Conservation (phyloP, 2,113 vertebrate genomes). For the Butorides virescens region DNA sequence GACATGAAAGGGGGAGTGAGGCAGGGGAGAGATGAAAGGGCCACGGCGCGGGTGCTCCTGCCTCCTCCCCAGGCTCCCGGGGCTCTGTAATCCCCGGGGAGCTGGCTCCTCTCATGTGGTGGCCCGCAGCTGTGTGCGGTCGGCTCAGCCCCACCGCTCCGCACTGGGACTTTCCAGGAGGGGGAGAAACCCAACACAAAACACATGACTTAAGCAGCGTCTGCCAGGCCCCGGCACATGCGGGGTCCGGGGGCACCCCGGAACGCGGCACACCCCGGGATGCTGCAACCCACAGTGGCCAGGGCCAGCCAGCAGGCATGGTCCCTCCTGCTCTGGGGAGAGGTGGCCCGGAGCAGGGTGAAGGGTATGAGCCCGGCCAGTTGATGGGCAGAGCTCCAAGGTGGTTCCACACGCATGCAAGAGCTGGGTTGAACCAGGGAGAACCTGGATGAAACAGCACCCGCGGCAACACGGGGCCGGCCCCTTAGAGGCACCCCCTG, state of each 20-base stretch:
- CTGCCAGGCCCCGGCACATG: background rate
- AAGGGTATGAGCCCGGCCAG: fast-evolving
- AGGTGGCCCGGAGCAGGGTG: background rate
- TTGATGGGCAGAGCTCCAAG: background rate
- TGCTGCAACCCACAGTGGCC: background rate
- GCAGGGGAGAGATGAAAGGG: constrained; percentile 62
- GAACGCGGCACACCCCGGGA: fast-evolving
- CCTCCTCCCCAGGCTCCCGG: constrained; percentile 54
- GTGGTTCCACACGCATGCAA: background rate
- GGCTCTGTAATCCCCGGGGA: constrained; percentile 65
- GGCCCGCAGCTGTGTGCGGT: constrained; percentile 81
- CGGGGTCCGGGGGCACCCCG: background rate
- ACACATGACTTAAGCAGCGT: constrained; percentile 51
- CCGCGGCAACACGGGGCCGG: fast-evolving
- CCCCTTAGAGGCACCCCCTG: background rate
- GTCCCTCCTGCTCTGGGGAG: background rate
- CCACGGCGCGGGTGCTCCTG: constrained; percentile 40
- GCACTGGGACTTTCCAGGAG: constrained; percentile 69
- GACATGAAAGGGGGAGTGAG: constrained; percentile 60
- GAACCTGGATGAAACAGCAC: background rate
- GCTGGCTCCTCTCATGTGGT: constrained; percentile 75
- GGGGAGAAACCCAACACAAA: constrained; percentile 64
- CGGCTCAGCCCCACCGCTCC: constrained; percentile 68
- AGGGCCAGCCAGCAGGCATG: fast-evolving
- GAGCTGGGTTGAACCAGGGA: background rate